Base-by-base conservation (phyloP, 2,888 invertebrate species). In the Drosophila silvestris region DNA sequence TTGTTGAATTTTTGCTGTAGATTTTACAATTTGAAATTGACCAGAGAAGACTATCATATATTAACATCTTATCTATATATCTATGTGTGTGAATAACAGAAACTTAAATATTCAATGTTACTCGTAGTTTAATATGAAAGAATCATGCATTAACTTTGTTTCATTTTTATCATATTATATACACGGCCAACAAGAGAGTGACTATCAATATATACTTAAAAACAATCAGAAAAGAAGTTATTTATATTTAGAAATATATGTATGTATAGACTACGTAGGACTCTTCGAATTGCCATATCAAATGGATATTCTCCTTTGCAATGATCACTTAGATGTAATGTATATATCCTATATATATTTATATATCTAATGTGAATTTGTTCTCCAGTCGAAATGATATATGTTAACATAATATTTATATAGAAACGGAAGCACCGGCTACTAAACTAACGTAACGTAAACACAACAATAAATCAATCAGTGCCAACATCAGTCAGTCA, bases 401-500 rank as follows among this genome's bases (percentile, higher is more conserved):
- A 41, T 47, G 37, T 52, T 7, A 26, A 26, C 14, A 57, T 37
- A 67, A 60, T 67, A 44, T 16, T 26, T 26, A 9, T 26, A 63
- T 63, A 70, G 14, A 67, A 73, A 73, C 63, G 81, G 79, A 79
- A 81, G 81, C 77, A 81, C 70, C 65, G 74, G 56, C 74, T 56
- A 57, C 62, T 67, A 54, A 35, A 57, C 44, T 56, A 59, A 53
- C 41, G 60, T 33, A 41, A 54, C 61, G 63, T 22, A 65, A 54
- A 41, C 41, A 62, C 32, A 47, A 26, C 16, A 47, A 47, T 26
- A 16, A 47, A 26, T 47, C 47, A 47, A 26, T 26, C 47, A 26
- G 47, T 26, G 47, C 47, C 22, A 47, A 16, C 22, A 47, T 22
- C 22, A 47, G 47, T 47, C 47, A 16, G 44, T 50, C 41, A 50